phyloP scores from a whole-genome alignment of 64 coral and sea anemone genomes.

The Acropora yongei region DNA sequence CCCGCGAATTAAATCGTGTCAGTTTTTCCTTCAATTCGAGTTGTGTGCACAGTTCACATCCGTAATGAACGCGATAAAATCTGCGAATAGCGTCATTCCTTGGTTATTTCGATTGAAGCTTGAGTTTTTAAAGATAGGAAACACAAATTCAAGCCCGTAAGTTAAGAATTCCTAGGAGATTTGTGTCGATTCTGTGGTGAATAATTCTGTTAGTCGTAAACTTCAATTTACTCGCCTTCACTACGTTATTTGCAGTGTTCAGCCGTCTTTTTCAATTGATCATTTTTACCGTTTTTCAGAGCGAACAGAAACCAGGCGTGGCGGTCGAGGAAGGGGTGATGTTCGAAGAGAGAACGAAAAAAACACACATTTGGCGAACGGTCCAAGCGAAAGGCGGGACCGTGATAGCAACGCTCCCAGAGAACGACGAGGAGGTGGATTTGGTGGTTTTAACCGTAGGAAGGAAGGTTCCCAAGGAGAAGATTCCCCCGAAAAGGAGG shows the following conservation, averaged over 20 bases:
- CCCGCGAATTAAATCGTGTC: neutral
- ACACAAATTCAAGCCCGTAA: neutral
- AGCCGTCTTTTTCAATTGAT: neutral
- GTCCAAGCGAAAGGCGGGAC: constrained; percentile 53
- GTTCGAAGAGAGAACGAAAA: constrained; percentile 74
- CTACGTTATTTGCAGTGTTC: neutral
- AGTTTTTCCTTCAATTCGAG: neutral
- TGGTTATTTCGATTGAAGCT: neutral
- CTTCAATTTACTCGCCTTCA: neutral
- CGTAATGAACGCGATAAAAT: constrained; percentile 9
- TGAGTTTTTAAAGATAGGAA: neutral
- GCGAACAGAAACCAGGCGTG: constrained; percentile 31
- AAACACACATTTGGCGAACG: constrained; percentile 61
- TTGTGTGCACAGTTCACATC: no score
- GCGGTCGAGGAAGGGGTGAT: constrained; percentile 46
- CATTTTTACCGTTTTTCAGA: neutral
- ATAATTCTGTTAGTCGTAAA: neutral
- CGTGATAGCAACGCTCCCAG: constrained; percentile 48
- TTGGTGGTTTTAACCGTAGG: constrained; percentile 67
- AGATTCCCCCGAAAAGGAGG: constrained; percentile 88
- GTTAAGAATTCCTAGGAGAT: neutral
- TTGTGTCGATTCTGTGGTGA: neutral
- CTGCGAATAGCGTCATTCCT: neutral
- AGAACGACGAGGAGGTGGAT: constrained; percentile 36
- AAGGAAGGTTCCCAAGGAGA: constrained; percentile 52